Base-by-base conservation (phyloP, 2,113 vertebrate genomes). In the Numenius arquata region DNA sequence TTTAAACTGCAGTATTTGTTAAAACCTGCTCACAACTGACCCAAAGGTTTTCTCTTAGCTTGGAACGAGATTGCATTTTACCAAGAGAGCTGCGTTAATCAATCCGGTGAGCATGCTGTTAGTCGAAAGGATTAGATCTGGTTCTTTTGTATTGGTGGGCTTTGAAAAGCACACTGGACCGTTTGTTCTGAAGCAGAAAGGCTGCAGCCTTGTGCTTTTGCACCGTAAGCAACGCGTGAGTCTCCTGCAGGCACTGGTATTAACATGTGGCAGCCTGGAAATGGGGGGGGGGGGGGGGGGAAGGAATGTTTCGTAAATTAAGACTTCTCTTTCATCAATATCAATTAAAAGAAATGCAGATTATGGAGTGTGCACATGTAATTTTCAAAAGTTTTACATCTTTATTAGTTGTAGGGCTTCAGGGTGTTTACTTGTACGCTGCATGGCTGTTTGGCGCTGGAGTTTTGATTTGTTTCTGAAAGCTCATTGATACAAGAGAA, bases 281-380 rank as follows among this genome's bases (percentile, higher is more conserved):
- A 34, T 1, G 59, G 38, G 12, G 50, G 50, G 25, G 23, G 17
- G 48, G 48, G 21, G 48, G 50, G 50, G 50, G 23, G 7, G 58
- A 82, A 76, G 14, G 17, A 48, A 26, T 14, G 20, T 40, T 58
- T 48, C n/a, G 62, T 76, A 70, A 30, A 62, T 70, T 22, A 65
- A 50, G 25, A 16, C 27, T 55, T 88, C 11, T 56, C 17, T 86
- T 74, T 52, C 55, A 61, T 38, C 30, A 58, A 0, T 62, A 47
- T n/a, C 5, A 52, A 12, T 78, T 70, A 30, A 88, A 93, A 94
- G 6, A 88, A 83, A 63, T 6, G 11, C 27, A 27, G 29, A 5
- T 18, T 80, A 17, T 6, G 21, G 67, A 62, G 14, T 0, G 2
- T 52, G 20, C 21, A 19, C 9, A 0, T 22, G 36, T 30, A 8